phyloP scores from a whole-genome alignment of 1,140 invertebrate genomes.

The Dendrolimus punctatus region DNA sequence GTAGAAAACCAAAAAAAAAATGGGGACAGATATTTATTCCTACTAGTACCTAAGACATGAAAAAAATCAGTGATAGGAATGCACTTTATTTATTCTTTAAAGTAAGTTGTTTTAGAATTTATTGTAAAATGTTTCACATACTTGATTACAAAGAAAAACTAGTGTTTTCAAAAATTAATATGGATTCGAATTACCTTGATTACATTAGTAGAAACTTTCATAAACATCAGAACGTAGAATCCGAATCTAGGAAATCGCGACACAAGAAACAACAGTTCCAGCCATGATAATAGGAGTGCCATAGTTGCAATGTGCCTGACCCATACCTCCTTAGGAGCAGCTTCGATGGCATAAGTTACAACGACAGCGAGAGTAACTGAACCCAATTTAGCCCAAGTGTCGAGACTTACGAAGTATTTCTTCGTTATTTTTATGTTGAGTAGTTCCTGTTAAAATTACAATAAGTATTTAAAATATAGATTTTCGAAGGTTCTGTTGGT shows the following conservation, averaged over 20 bases:
- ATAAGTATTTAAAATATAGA: too few relatives aligned
- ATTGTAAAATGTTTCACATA: too few relatives aligned
- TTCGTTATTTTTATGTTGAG: conserved; percentile 54
- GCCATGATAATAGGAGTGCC: conserved; percentile 69
- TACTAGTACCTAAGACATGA: too few relatives aligned
- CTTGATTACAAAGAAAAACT: too few relatives aligned
- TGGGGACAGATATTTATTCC: too few relatives aligned
- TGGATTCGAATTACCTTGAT: conserved; percentile 45
- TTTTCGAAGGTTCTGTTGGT: too few relatives aligned
- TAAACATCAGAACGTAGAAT: conserved; percentile 72
- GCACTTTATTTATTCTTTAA: too few relatives aligned
- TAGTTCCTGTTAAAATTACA: conserved; percentile 60
- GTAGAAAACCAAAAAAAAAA: too few relatives aligned
- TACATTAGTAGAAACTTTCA: conserved; percentile 65
- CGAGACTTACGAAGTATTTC: conserved; percentile 60
- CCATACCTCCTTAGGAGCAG: conserved; percentile 38
- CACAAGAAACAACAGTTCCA: conserved; percentile 70
- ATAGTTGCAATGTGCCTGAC: conserved; percentile 66
- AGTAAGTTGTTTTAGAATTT: too few relatives aligned
- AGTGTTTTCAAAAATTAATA: background rate
- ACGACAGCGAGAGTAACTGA: conserved; percentile 42
- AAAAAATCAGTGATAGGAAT: too few relatives aligned
- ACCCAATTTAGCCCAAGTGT: conserved; percentile 66
- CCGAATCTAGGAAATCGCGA: conserved; percentile 71
- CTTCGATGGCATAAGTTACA: conserved; percentile 28